phyloP scores from a whole-genome alignment of 2,888 invertebrate species.

The Amaurobius ferox region DNA sequence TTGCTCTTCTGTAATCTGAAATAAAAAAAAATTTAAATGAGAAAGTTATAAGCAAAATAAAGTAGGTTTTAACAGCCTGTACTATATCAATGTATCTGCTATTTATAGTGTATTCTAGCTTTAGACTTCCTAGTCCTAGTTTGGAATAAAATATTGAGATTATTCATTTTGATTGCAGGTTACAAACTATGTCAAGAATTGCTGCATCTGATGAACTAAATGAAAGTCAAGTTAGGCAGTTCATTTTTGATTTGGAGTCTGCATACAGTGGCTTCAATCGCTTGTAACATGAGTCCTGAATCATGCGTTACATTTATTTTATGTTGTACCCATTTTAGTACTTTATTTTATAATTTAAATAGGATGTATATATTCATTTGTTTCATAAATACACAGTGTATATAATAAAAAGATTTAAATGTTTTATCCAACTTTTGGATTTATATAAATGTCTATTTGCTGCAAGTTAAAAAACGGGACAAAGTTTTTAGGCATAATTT shows the following conservation, averaged over 20 bases:
- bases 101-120: not conserved
- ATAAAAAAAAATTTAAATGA: no score
- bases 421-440: no score
- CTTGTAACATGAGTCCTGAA: constrained; percentile 83
- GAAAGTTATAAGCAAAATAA: no score
- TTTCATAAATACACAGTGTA: not conserved
- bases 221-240: constrained; percentile 94
- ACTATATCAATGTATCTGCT: not conserved
- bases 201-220: constrained; percentile 96
- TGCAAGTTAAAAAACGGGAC: no score
- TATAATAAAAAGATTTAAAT: no score
- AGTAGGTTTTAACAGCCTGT: no score
- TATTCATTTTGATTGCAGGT: constrained; percentile 76
- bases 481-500: no score
- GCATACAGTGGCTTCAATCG: constrained; percentile 97
- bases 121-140: no score
- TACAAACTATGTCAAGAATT: constrained; percentile 94
- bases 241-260: constrained; percentile 97
- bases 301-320: not conserved
- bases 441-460: no score
- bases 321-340: not conserved
- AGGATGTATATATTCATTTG: constrained; percentile 1
- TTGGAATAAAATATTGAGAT: not conserved
- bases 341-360: not conserved
- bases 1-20: no score